Evolutionary conservation across 2,113 vertebrate species (phyloP), one percentile per base, ranked within the genome.

Genomic region (Riparia riparia): DNA sequence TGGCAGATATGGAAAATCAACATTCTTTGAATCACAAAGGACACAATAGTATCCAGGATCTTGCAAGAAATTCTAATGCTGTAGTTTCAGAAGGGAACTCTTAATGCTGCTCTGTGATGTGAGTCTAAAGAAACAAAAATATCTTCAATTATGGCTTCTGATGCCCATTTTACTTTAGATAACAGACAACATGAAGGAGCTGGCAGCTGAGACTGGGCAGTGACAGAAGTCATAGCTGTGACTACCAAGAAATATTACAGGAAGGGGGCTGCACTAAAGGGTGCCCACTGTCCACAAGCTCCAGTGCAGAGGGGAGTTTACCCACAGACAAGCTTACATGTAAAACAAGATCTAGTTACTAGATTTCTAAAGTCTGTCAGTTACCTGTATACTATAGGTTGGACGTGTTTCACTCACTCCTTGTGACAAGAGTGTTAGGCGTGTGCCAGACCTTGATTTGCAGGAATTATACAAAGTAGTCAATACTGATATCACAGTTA

Each of bases 341-440:
- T 58, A 56, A 41, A 86, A 68, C 32, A 32, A 71, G 29, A 50
- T 53, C 42, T 9, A 1, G 5, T 47, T 74, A 22, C 18, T 17
- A 14, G 15, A 44, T 70, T 69, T 73, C 37, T 63, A 12, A 54
- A 54, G 2, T 11, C 3, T 54, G 19, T 6, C 25, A 14, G 10
- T 31, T 71, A 12, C 66, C 17, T 3, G 0, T 77, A 32, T n/a
- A 25, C 15, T 60, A 3, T 17, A 64, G 13, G 5, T 63, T 24
- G 19, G 21, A 90, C 76, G 1, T 4, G 20, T 77, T 51, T 86
- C 50, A 37, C 14, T 90, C 41, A 37, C 18, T 71, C 42, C 25
- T 69, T 54, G 5, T 10, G 37, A 53, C 0, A 1, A 24, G 22
- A n/a, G 8, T 39, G 14, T 31, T 34, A 50, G 0, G 3, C 17